Evolutionary conservation across 2,888 invertebrate species (phyloP).

Genomic region (Macrophya alboannulata): DNA sequence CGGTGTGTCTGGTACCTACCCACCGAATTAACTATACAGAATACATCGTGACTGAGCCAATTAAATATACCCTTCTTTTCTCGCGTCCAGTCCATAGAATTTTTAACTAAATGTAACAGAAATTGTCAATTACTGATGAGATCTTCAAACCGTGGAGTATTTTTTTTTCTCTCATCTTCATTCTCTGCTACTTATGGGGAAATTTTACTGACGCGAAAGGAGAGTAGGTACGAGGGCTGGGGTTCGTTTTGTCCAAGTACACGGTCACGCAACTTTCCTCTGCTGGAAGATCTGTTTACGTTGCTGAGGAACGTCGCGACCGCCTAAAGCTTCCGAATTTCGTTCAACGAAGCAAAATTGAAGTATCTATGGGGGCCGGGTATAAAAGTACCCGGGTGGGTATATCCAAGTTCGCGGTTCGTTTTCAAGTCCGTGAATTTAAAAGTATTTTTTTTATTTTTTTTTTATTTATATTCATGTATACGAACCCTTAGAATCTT

Average conservation of each 20-base stretch:
- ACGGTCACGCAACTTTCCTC: not conserved
- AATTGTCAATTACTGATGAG: not conserved
- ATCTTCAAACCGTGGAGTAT: not conserved
- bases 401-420: constrained; percentile 25
- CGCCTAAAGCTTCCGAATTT: constrained; percentile 34
- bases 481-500: constrained; percentile 39
- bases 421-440: constrained; percentile 2
- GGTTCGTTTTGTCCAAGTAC: not conserved
- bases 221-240: not conserved
- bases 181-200: not conserved
- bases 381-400: not conserved
- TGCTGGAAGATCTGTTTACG: not conserved
- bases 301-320: not conserved
- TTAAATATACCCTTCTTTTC: not conserved
- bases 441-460: not conserved
- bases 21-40: constrained; percentile 25
- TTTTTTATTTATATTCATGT: constrained; percentile 8
- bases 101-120: not conserved
- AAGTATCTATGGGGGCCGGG: not conserved
- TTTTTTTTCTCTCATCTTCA: not conserved
- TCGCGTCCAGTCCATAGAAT: not conserved
- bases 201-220: not conserved
- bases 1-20: constrained; percentile 40
- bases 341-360: not conserved
- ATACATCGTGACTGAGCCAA: constrained; percentile 33